Percentiles rank a stretch among this genome's conserved stretches.
Conservation (phyloP, 2,797 vertebrate genomes). For the Sebastes cheni region DNA sequence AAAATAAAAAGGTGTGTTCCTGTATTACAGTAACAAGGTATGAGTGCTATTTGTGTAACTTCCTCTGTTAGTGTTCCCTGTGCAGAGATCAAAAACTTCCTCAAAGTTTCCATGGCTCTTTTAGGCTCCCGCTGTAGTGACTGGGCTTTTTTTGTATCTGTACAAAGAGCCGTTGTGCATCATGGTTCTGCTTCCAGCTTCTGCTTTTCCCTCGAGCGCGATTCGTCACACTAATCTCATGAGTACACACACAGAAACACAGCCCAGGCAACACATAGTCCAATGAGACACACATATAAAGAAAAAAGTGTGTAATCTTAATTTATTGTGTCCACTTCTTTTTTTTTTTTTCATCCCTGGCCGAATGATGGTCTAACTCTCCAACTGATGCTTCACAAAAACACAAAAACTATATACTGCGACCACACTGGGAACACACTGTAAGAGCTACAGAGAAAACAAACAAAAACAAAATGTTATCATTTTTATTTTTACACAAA, state of each 20-base stretch:
- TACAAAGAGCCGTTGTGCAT: neutral
- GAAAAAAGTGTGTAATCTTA: neutral
- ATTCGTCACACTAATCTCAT: slow-evolving; percentile 32
- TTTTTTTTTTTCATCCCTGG: no score
- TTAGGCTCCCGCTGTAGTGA: slow-evolving; percentile 1
- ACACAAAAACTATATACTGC: no score
- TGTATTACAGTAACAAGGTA: neutral
- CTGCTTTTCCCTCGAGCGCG: slow-evolving; percentile 17
- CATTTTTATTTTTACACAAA: no score
- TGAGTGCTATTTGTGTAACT: slow-evolving; percentile 1
- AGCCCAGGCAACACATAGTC: neutral
- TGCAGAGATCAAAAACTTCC: slow-evolving; percentile 20
- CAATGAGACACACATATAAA: neutral
- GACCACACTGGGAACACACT: no score
- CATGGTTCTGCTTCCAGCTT: slow-evolving; percentile 33
- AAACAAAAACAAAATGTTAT: no score
- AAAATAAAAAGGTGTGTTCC: neutral
- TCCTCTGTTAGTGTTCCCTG: slow-evolving; percentile 1
- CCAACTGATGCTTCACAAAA: no score
- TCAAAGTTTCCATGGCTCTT: slow-evolving; percentile 22
- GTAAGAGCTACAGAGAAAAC: no score
- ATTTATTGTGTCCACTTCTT: neutral
- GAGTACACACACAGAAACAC: neutral
- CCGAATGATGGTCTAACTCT: no score
- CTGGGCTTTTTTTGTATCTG: slow-evolving; percentile 8